phyloP scores from a whole-genome alignment of 2,113 vertebrate genomes.

The Poecile atricapillus region DNA sequence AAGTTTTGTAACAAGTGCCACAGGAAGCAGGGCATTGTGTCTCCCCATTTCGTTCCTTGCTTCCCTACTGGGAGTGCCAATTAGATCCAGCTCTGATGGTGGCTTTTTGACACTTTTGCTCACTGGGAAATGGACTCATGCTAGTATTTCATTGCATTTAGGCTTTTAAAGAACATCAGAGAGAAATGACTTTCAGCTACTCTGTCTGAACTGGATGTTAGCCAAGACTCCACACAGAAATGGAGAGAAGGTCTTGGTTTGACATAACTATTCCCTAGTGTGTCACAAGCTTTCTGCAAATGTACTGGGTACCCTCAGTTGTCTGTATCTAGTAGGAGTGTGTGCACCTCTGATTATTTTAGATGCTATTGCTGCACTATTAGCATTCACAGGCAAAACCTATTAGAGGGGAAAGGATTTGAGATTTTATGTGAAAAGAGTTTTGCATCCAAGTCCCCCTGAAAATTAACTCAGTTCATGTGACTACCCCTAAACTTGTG shows the following conservation, averaged over 20 bases:
- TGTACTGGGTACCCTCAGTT: not conserved
- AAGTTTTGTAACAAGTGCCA: conserved; percentile 30
- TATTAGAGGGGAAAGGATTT: not conserved
- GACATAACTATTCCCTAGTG: not conserved
- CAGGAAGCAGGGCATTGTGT: not conserved
- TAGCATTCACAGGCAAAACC: not conserved
- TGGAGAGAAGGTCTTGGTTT: not conserved
- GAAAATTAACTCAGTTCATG: not conserved
- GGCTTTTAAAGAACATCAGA: conserved; percentile 47
- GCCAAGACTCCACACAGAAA: not conserved
- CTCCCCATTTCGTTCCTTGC: not conserved
- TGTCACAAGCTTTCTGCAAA: not conserved
- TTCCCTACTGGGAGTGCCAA: conserved; percentile 27
- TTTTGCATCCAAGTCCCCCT: not conserved
- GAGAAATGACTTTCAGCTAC: conserved; percentile 26
- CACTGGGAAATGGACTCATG: conserved; percentile 21
- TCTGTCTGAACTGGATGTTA: conserved; percentile 10
- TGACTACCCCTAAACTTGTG: not conserved
- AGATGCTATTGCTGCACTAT: not conserved
- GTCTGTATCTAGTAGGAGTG: not conserved
- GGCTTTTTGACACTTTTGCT: conserved; percentile 51
- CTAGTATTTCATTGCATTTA: conserved; percentile 41
- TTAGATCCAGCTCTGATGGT: conserved; percentile 38
- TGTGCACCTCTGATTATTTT: not conserved
- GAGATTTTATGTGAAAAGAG: not conserved